These are phyloP conservation scores for Amphibalanus amphitrite DNA, from an alignment of 1,140 invertebrate genomes.

Conservation along the genomic window DNA sequence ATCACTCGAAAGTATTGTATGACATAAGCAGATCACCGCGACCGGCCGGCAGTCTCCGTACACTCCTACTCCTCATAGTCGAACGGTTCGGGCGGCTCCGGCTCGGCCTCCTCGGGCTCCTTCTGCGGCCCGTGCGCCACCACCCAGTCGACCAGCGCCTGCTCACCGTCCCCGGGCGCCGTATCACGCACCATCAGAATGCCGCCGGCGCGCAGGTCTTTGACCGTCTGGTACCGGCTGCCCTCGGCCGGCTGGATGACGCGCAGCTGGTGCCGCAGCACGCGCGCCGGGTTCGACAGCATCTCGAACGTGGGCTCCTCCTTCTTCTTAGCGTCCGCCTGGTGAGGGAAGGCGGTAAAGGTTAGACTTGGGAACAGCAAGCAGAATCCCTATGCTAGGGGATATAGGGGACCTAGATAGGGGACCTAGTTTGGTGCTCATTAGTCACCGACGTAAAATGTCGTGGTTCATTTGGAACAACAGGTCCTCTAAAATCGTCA, in stretches of 20 bases:
- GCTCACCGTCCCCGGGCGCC: conserved; percentile 56
- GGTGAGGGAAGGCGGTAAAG: conserved; percentile 21
- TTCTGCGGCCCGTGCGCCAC: conserved; percentile 31
- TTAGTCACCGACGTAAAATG: no score
- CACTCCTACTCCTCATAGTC: conserved; percentile 55
- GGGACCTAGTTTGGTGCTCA: no score
- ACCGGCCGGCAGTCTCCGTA: no score
- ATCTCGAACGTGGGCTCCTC: conserved; percentile 72
- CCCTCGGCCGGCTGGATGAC: conserved; percentile 63
- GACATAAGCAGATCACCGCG: background rate
- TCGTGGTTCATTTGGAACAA: no score
- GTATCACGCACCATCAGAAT: conserved; percentile 76
- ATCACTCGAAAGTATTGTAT: background rate
- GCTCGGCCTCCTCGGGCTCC: conserved; percentile 85
- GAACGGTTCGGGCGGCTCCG: conserved; percentile 90
- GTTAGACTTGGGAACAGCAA: no score
- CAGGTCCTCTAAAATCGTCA: no score
- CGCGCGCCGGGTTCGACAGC: conserved; percentile 79
- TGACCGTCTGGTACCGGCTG: conserved; percentile 62
- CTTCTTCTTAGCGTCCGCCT: conserved; percentile 42
- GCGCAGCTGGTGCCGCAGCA: conserved; percentile 84
- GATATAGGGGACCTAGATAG: no score
- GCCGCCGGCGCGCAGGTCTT: conserved; percentile 83
- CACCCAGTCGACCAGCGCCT: conserved; percentile 73
- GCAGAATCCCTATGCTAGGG: no score